A percentile compares a stretch with the other conserved stretches of the same genome.
These are phyloP conservation scores for Brachirus orientalis DNA, from an alignment of 2,113 vertebrate species.

Conservation along the genomic window DNA sequence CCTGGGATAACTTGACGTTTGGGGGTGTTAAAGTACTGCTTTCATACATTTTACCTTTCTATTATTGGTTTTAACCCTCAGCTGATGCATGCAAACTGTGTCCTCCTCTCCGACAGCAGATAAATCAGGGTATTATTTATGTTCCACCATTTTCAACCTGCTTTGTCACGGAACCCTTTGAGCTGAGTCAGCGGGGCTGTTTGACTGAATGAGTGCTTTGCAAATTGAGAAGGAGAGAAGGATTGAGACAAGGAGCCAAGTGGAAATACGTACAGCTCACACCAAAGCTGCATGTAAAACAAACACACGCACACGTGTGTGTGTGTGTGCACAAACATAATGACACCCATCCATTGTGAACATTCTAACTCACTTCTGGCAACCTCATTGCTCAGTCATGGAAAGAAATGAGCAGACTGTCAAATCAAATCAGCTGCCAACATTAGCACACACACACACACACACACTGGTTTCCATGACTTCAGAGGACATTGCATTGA, in stretches of 20 bases:
- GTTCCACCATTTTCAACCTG: not conserved
- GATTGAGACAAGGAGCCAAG: not conserved
- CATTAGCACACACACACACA: not conserved
- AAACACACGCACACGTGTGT: not conserved
- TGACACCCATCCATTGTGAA: too few species aligned
- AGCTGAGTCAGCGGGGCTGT: slow-evolving; percentile 6
- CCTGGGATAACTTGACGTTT: too few species aligned
- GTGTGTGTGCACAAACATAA: too few species aligned
- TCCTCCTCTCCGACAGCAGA: too few species aligned
- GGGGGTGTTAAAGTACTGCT: too few species aligned
- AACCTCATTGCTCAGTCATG: slow-evolving; percentile 5
- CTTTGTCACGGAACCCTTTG: slow-evolving; percentile 6
- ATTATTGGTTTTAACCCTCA: too few species aligned
- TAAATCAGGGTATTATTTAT: too few species aligned
- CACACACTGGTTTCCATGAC: too few species aligned
- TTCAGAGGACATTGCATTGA: too few species aligned
- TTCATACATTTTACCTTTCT: too few species aligned
- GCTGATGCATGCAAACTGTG: too few species aligned
- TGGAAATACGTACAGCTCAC: too few species aligned
- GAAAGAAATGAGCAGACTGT: not conserved
- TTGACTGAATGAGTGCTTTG: not conserved
- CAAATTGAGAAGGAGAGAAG: not conserved
- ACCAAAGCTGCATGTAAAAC: not conserved
- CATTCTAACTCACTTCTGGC: not conserved
- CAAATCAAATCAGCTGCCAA: not conserved